Percentiles rank a stretch among this genome's conserved stretches.
These are phyloP conservation scores for Proteles cristata DNA, from an alignment of 2,113 vertebrate species.

Conservation along the genomic window DNA sequence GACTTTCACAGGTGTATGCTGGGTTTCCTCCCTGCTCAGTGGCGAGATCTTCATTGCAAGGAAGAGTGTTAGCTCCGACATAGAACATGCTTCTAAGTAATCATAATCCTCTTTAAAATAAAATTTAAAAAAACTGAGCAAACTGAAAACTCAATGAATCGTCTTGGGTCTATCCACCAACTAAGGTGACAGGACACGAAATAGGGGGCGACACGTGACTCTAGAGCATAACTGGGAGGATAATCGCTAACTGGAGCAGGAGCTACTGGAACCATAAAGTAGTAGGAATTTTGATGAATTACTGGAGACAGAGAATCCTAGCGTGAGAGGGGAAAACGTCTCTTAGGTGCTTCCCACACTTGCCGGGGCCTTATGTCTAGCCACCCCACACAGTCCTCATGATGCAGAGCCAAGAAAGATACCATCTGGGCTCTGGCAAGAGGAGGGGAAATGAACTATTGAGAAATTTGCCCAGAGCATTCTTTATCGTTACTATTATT, in stretches of 20 bases:
- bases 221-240: neutral
- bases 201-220: neutral
- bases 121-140: neutral
- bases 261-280: neutral
- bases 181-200: neutral
- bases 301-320: neutral
- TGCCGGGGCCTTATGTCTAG: neutral
- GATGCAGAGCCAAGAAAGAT: neutral
- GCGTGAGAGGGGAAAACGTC: neutral
- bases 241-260: neutral
- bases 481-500: neutral
- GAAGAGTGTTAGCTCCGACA: neutral
- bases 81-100: neutral
- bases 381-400: neutral
- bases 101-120: neutral
- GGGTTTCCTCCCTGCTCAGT: neutral
- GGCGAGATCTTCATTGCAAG: neutral
- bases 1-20: constrained; percentile 12
- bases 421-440: neutral
- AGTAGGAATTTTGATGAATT: neutral
- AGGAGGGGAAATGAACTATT: neutral
- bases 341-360: neutral
- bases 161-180: neutral
- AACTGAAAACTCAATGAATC: neutral
- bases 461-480: neutral